A percentile compares a stretch with the other conserved stretches of the same genome.
These are phyloP conservation scores for Probaryconus sp. DNA, from an alignment of 1,140 invertebrate genomes.

Conservation along the genomic window DNA sequence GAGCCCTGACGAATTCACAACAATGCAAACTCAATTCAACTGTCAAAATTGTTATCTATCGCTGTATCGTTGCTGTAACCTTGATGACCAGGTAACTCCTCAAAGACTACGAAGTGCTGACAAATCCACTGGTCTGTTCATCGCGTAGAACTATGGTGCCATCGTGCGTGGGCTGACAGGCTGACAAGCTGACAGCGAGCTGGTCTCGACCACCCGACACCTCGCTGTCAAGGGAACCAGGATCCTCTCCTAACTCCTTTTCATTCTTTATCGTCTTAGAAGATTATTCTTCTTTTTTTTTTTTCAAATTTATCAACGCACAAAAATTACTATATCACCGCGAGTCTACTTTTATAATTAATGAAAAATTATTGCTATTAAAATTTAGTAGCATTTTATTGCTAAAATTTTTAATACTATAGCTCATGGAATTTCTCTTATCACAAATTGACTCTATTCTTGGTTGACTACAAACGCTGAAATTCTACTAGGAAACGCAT, in stretches of 20 bases:
- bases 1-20: not conserved
- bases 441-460: no score
- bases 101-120: conserved; percentile 51
- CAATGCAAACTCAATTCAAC: conserved; percentile 19
- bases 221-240: conserved; percentile 70
- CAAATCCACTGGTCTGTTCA: conserved; percentile 58
- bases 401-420: no score
- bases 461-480: no score
- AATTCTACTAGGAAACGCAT: no score
- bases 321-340: no score
- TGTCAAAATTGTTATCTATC: conserved; percentile 51
- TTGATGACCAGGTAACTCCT: conserved; percentile 32
- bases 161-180: conserved; percentile 77
- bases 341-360: no score
- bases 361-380: no score
- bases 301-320: not conserved
- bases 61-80: conserved; percentile 36
- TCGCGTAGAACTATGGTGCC: conserved; percentile 49
- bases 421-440: no score
- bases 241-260: conserved; percentile 70
- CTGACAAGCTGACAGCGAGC: conserved; percentile 75
- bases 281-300: conserved; percentile 21
- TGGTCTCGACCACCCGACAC: conserved; percentile 75
- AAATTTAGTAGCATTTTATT: no score
- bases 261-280: conserved; percentile 36